Percentiles rank a stretch among this genome's conserved stretches.
These are phyloP conservation scores for Falco peregrinus DNA, from an alignment of 2,797 vertebrate genomes.

Conservation along the genomic window DNA sequence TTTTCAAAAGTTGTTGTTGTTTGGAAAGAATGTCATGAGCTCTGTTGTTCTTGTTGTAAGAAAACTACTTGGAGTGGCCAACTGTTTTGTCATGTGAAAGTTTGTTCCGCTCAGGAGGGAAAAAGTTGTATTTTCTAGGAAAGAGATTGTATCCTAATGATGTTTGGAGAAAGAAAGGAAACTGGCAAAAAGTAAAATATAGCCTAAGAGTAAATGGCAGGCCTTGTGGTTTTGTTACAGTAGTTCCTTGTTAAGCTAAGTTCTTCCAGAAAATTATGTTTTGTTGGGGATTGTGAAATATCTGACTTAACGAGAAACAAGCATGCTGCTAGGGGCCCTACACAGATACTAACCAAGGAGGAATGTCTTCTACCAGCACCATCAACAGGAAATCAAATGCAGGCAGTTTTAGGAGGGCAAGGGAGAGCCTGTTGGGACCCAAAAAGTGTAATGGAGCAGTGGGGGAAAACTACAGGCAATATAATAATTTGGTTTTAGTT, in stretches of 20 bases:
- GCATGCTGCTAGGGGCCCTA: neutral
- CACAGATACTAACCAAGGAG: neutral
- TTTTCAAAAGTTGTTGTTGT: neutral
- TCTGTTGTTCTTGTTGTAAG: neutral
- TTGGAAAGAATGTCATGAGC: neutral
- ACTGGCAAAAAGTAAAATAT: slow-evolving; percentile 40
- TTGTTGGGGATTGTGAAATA: slow-evolving; percentile 60
- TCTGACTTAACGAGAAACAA: slow-evolving; percentile 57
- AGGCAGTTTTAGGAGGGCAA: neutral
- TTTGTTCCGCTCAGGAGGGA: neutral
- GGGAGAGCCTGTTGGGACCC: neutral
- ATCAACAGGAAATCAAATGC: neutral
- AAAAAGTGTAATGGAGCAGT: neutral
- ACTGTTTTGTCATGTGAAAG: neutral
- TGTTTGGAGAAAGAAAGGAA: slow-evolving; percentile 55
- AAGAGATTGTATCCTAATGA: slow-evolving; percentile 29
- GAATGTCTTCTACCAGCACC: neutral
- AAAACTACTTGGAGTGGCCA: neutral
- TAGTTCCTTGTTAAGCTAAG: slow-evolving; percentile 59
- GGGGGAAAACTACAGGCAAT: neutral
- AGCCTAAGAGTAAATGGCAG: slow-evolving; percentile 49
- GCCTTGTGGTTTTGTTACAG: slow-evolving; percentile 60
- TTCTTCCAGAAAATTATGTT: slow-evolving; percentile 49
- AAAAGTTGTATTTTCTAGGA: slow-evolving; percentile 49
- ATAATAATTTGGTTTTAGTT: neutral